phyloP scores from a whole-genome alignment of 2,113 vertebrate genomes.

The Cariama cristata region DNA sequence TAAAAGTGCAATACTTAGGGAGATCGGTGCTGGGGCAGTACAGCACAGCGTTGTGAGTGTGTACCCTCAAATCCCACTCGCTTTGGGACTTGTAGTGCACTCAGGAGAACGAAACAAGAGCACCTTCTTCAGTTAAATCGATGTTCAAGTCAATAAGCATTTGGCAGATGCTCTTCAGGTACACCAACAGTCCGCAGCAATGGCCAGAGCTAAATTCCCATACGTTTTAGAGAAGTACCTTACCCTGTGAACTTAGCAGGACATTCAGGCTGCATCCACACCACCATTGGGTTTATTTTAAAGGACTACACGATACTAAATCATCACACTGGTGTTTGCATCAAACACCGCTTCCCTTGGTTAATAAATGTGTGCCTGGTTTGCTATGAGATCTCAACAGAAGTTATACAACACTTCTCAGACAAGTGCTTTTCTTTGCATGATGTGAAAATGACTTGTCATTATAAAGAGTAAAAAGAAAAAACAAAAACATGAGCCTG shows the following conservation, averaged over 20 bases:
- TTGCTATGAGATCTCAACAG: background rate
- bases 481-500: background rate
- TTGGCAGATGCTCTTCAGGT: background rate
- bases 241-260: background rate
- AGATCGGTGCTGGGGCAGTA: accelerated
- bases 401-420: background rate
- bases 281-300: background rate
- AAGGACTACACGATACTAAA: background rate
- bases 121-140: background rate
- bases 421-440: background rate
- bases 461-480: background rate
- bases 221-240: background rate
- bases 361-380: background rate
- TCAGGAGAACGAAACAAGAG: background rate
- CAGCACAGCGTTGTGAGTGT: background rate
- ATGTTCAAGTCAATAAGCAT: background rate
- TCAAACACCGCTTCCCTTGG: background rate
- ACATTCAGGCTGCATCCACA: background rate
- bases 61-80: background rate
- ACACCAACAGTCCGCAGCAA: background rate
- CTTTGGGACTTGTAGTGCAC: background rate
- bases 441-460: background rate
- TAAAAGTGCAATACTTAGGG: background rate
- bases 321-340: background rate
- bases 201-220: background rate